phyloP scores from a whole-genome alignment of 2,888 invertebrate species.

The Pterostichus niger region DNA sequence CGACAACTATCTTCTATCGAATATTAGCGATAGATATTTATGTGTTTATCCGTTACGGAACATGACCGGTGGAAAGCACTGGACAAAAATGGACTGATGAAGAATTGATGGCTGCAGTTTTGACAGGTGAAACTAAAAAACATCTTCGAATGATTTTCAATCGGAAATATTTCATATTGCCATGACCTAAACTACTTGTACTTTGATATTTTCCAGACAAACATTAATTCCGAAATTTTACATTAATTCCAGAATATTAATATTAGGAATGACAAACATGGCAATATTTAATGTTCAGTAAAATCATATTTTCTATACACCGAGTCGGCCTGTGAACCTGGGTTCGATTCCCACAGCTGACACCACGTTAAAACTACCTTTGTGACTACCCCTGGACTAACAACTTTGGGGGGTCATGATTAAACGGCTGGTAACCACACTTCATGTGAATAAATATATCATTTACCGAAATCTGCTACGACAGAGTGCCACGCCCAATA shows the following conservation, averaged over 20 bases:
- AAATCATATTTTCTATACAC: too few relatives aligned
- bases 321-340: too few relatives aligned
- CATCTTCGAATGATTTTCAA: conserved; percentile 11
- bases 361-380: too few relatives aligned
- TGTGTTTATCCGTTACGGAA: conserved; percentile 59
- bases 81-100: conserved; percentile 35
- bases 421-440: too few relatives aligned
- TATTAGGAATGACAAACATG: neutral
- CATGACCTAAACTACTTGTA: conserved; percentile 15
- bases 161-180: neutral
- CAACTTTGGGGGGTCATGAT: too few relatives aligned
- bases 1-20: conserved; percentile 49
- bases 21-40: conserved; percentile 65
- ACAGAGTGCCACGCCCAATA: too few relatives aligned
- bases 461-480: too few relatives aligned
- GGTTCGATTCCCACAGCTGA: too few relatives aligned
- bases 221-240: too few relatives aligned
- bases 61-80: conserved; percentile 32
- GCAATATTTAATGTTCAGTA: neutral
- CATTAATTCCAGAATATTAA: neutral
- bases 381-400: too few relatives aligned
- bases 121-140: conserved; percentile 38
- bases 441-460: too few relatives aligned
- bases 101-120: conserved; percentile 48
- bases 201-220: neutral